phyloP scores from a whole-genome alignment of 2,797 vertebrate species.

The Alauda arvensis region DNA sequence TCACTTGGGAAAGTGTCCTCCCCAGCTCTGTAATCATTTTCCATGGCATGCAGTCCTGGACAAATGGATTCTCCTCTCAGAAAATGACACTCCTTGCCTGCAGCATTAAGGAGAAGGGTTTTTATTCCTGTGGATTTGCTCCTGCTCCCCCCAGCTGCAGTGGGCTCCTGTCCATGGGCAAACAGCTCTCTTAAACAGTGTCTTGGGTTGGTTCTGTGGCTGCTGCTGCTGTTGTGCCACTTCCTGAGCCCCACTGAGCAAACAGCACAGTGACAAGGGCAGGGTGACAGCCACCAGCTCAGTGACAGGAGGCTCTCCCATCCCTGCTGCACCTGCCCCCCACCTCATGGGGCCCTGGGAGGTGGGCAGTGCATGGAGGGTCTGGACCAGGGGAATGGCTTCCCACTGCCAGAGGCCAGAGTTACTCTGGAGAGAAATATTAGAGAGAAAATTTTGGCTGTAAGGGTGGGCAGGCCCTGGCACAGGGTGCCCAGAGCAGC shows the following conservation, averaged over 20 bases:
- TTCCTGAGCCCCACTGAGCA: neutral
- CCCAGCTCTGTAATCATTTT: neutral
- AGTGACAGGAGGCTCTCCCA: neutral
- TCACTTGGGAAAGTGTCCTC: neutral
- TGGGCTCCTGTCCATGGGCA: accelerated
- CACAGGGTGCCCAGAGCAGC: neutral
- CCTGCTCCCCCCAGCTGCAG: neutral
- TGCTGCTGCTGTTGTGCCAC: neutral
- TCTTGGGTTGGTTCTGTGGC: neutral
- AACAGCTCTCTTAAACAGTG: accelerated
- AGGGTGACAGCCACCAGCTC: neutral
- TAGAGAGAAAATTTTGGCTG: accelerated
- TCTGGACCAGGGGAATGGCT: neutral
- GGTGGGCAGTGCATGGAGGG: neutral
- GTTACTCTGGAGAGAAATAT: neutral
- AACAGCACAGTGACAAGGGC: accelerated
- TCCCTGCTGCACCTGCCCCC: neutral
- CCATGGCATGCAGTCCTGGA: neutral
- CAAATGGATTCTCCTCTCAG: neutral
- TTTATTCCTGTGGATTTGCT: neutral
- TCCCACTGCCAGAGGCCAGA: neutral
- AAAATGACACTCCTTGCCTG: neutral
- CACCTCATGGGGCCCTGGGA: accelerated
- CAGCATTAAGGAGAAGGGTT: neutral
- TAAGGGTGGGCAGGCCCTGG: accelerated